A percentile compares a stretch with the other conserved stretches of the same genome.
Evolutionary conservation across 2,888 invertebrate species (phyloP).

Genomic region (Orchesellides sinensis): DNA sequence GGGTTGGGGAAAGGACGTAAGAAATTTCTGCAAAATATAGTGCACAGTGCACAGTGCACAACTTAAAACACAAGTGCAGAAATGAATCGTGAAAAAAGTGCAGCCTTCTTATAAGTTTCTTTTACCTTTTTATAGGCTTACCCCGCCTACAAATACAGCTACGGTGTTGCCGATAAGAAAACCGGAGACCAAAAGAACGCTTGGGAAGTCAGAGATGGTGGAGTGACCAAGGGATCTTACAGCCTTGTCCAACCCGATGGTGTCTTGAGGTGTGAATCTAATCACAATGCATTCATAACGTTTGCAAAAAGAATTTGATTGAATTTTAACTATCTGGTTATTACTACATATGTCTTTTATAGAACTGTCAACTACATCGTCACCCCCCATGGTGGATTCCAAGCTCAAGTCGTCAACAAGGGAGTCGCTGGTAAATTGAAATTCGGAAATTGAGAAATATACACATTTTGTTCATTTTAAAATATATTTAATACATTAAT

Average conservation of each 20-base stretch:
- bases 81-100: too few species aligned
- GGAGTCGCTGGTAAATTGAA: constrained; percentile 39
- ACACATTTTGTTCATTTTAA: too few species aligned
- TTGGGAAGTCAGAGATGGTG: constrained; percentile 45
- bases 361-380: constrained; percentile 40
- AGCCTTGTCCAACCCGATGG: constrained; percentile 34
- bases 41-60: too few species aligned
- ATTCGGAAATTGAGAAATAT: too few species aligned
- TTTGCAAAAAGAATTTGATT: too few species aligned
- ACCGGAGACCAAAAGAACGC: constrained; percentile 59
- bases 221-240: constrained; percentile 54
- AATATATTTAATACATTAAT: too few species aligned
- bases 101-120: not conserved
- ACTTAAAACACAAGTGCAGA: too few species aligned
- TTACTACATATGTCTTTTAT: not conserved
- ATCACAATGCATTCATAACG: constrained; percentile 8
- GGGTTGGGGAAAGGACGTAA: constrained; percentile 12
- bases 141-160: constrained; percentile 54
- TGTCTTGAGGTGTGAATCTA: too few species aligned
- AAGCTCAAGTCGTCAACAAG: constrained; percentile 56
- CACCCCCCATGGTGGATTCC: constrained; percentile 34
- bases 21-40: not conserved
- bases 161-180: constrained; percentile 49
- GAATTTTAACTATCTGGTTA: too few species aligned
- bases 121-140: constrained; percentile 26